Evolutionary conservation across 1,140 invertebrate species (phyloP).

Genomic region (Ganaspis sp.): DNA sequence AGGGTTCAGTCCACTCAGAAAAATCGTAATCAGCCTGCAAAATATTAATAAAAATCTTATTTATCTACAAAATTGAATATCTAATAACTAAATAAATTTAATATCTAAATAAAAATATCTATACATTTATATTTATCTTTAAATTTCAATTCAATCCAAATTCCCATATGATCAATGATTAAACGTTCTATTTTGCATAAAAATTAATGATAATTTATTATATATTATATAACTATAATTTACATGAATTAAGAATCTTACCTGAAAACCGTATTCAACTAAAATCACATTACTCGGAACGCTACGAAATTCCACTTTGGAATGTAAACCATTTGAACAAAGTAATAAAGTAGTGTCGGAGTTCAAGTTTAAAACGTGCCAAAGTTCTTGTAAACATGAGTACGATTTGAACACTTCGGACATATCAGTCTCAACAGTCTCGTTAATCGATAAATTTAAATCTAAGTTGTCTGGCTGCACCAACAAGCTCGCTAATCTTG

Average conservation of each 20-base stretch:
- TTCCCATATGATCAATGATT: too few relatives aligned
- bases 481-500: constrained; percentile 79
- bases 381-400: constrained; percentile 75
- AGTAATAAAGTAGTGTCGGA: constrained; percentile 78
- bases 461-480: constrained; percentile 72
- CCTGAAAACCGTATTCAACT: constrained; percentile 83
- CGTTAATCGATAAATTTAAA: constrained; percentile 67
- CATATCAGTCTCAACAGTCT: constrained; percentile 75
- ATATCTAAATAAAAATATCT: too few relatives aligned
- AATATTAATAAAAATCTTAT: constrained; percentile 28
- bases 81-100: too few relatives aligned
- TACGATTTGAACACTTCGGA: constrained; percentile 73
- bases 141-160: too few relatives aligned
- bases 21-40: constrained; percentile 82
- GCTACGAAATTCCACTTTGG: constrained; percentile 69
- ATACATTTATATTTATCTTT: too few relatives aligned
- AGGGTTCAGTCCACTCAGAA: constrained; percentile 77
- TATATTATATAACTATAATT: too few relatives aligned
- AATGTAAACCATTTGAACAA: constrained; percentile 78
- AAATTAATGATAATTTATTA: too few relatives aligned
- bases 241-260: constrained; percentile 55
- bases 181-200: too few relatives aligned
- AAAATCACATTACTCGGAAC: constrained; percentile 80
- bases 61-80: too few relatives aligned
- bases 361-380: constrained; percentile 77